A percentile compares a stretch with the other conserved stretches of the same genome.
Evolutionary conservation across 2,113 vertebrate genomes (phyloP).

Genomic region (Dipodomys merriami): DNA sequence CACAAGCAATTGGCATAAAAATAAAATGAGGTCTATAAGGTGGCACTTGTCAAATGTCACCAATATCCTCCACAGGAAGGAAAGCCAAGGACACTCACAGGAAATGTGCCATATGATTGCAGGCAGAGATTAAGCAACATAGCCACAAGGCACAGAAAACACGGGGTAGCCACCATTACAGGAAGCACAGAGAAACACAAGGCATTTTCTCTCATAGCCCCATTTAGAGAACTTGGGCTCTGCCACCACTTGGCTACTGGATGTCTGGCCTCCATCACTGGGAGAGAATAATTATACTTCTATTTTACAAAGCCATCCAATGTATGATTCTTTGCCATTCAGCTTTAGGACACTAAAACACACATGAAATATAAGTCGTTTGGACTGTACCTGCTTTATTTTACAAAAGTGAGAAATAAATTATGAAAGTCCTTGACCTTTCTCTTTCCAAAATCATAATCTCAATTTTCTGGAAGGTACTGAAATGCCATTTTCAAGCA

Average conservation of each 20-base stretch:
- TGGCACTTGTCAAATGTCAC: background rate
- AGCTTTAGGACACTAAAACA: background rate
- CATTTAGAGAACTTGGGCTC: background rate
- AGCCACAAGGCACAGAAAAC: too few relatives aligned
- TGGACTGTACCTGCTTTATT: background rate
- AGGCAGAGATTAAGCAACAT: background rate
- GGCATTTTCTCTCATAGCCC: background rate
- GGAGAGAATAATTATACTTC: background rate
- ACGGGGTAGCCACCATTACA: background rate
- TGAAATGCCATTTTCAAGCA: slow-evolving; percentile 20
- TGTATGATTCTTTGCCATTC: background rate
- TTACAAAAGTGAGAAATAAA: background rate
- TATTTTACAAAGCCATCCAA: background rate
- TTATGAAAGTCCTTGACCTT: slow-evolving; percentile 42
- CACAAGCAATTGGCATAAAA: background rate
- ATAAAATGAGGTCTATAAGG: background rate
- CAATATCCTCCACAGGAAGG: background rate
- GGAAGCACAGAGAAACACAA: background rate
- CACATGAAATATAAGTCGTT: background rate
- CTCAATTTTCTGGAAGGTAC: slow-evolving; percentile 22
- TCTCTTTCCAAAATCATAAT: slow-evolving; percentile 42
- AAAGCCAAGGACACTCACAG: background rate
- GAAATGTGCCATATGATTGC: background rate
- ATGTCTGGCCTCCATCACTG: background rate
- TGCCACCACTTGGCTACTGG: background rate